Conservation (phyloP, 2,797 vertebrate genomes). For the Lutjanus campechanus region DNA sequence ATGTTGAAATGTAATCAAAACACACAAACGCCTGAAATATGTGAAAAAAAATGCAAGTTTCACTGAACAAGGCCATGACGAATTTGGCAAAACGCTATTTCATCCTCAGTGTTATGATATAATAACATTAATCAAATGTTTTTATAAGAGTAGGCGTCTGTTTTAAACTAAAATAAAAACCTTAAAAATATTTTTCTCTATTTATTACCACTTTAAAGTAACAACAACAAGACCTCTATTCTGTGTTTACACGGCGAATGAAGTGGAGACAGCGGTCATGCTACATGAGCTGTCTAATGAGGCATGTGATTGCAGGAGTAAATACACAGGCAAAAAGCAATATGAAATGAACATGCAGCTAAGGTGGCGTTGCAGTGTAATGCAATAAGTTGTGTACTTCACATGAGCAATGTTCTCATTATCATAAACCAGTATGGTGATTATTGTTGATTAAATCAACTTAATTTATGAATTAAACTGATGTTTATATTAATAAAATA, state of each 20-base stretch:
- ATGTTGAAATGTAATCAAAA: not conserved
- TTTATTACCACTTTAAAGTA: constrained; percentile 42
- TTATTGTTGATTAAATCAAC: not conserved
- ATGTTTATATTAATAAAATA: not conserved
- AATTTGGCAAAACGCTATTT: not conserved
- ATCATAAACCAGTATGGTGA: not conserved
- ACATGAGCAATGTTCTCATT: not conserved
- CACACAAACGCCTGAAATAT: not conserved
- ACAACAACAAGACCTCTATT: constrained; percentile 40
- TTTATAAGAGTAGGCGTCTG: not conserved
- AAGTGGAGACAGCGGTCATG: constrained; percentile 54
- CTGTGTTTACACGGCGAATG: constrained; percentile 42
- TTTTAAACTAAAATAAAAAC: not conserved
- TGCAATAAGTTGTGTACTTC: constrained; percentile 6
- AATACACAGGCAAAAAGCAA: constrained; percentile 47
- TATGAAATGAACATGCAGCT: constrained; percentile 34
- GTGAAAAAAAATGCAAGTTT: not conserved
- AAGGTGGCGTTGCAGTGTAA: constrained; percentile 16
- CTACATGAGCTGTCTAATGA: constrained; percentile 65
- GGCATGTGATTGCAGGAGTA: constrained; percentile 60
- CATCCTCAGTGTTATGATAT: not conserved
- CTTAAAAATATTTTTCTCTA: not conserved
- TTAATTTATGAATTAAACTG: not conserved
- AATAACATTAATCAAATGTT: not conserved
- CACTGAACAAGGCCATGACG: not conserved